phyloP scores from a whole-genome alignment of 2,888 invertebrate species.

The Hypena proboscidalis region DNA sequence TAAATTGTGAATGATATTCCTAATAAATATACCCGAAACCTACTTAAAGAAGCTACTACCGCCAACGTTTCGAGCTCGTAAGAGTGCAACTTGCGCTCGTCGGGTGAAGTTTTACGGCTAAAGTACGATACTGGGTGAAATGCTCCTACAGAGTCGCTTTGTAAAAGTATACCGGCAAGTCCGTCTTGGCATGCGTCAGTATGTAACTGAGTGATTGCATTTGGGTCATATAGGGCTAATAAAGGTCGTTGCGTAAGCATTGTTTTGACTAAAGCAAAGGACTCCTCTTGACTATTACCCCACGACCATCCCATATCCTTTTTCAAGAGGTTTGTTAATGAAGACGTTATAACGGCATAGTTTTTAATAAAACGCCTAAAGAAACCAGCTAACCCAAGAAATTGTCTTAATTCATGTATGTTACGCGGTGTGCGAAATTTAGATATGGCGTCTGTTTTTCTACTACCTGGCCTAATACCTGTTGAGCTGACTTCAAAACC shows the following conservation, averaged over 20 bases:
- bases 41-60: constrained; percentile 21
- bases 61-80: constrained; percentile 28
- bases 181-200: neutral
- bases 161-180: neutral
- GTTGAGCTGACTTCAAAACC: constrained; percentile 1
- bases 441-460: neutral
- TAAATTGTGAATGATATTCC: constrained; percentile 6
- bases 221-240: neutral
- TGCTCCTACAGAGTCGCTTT: neutral
- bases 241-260: neutral
- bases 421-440: neutral
- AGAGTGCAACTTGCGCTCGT: constrained; percentile 25
- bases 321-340: constrained; percentile 1
- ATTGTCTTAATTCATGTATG: neutral
- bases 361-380: neutral
- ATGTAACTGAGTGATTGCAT: neutral
- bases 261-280: too few relatives aligned
- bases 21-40: constrained; percentile 31
- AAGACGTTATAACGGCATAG: neutral
- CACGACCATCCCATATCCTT: too few relatives aligned
- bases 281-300: too few relatives aligned
- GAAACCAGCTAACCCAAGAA: neutral
- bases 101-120: constrained; percentile 23
- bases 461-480: neutral
- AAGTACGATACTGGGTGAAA: constrained; percentile 18